Percentiles rank a stretch among this genome's conserved stretches.
Evolutionary conservation across 2,888 invertebrate genomes (phyloP).

Genomic region (Phasia obesa): DNA sequence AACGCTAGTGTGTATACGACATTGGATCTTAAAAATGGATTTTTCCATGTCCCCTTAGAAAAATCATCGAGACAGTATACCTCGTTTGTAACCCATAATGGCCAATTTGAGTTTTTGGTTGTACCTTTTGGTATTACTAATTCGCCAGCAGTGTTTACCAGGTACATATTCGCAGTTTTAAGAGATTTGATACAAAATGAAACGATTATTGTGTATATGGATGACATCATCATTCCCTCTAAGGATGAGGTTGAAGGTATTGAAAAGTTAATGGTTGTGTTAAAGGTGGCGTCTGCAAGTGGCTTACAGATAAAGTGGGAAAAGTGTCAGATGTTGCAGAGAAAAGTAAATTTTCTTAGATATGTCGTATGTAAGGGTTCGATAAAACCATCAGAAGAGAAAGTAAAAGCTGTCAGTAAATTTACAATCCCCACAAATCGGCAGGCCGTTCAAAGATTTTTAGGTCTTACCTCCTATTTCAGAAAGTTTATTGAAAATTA

Average conservation of each 20-base stretch:
- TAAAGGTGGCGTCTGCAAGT: slow-evolving; percentile 31
- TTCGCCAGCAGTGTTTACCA: slow-evolving; percentile 31
- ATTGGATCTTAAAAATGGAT: slow-evolving; percentile 44
- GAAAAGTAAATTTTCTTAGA: slow-evolving; percentile 37
- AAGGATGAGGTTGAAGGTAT: slow-evolving; percentile 51
- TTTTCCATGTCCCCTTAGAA: slow-evolving; percentile 34
- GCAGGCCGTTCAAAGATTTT: too few species aligned
- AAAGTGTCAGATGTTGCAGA: slow-evolving; percentile 63
- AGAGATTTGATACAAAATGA: slow-evolving; percentile 29
- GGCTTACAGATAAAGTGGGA: slow-evolving; percentile 61
- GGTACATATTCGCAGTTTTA: slow-evolving; percentile 15
- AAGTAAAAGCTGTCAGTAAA: slow-evolving; percentile 51
- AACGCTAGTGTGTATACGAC: slow-evolving; percentile 53
- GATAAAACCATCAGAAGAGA: slow-evolving; percentile 56
- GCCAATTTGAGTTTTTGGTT: slow-evolving; percentile 61
- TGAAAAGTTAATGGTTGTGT: slow-evolving; percentile 18
- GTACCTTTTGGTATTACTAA: slow-evolving; percentile 60
- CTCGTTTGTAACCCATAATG: slow-evolving; percentile 70
- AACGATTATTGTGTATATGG: slow-evolving; percentile 13
- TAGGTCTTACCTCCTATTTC: slow-evolving; percentile 67
- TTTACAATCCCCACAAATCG: slow-evolving; percentile 63
- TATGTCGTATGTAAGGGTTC: slow-evolving; percentile 57
- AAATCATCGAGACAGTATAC: slow-evolving; percentile 69
- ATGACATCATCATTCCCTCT: slow-evolving; percentile 63
- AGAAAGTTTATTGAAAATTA: not conserved